Conservation (phyloP, 1,140 invertebrate genomes). For the Schmidtea mediterranea region DNA sequence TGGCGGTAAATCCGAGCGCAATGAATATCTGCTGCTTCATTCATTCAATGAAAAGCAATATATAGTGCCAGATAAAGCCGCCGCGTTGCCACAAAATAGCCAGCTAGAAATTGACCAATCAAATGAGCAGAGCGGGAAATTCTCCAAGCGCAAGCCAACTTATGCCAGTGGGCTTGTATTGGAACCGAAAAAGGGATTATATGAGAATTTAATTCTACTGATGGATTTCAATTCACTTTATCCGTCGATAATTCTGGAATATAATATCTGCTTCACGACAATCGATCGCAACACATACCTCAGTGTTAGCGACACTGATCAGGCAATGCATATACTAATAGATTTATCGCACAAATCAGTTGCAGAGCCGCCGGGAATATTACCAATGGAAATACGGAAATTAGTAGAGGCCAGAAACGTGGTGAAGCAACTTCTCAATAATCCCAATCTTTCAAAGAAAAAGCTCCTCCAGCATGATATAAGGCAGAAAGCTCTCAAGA, state of each 20-base stretch:
- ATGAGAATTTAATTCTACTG: constrained; percentile 68
- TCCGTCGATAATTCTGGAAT: constrained; percentile 97
- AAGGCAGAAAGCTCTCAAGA: constrained; percentile 73
- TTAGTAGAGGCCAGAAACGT: constrained; percentile 65
- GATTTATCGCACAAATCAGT: too few species aligned
- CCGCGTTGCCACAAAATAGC: constrained; percentile 11
- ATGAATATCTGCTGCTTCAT: constrained; percentile 74
- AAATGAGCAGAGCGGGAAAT: not conserved
- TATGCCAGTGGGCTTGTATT: constrained; percentile 78
- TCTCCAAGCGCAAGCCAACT: constrained; percentile 40
- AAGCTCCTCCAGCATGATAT: constrained; percentile 51
- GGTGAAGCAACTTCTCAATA: constrained; percentile 72
- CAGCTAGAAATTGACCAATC: not conserved
- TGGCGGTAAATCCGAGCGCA: constrained; percentile 72
- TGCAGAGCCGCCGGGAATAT: constrained; percentile 34
- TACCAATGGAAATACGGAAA: constrained; percentile 75
- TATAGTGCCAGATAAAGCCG: constrained; percentile 60
- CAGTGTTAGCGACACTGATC: too few species aligned
- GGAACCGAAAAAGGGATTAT: constrained; percentile 70
- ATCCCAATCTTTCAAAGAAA: constrained; percentile 34
- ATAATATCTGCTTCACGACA: constrained; percentile 95
- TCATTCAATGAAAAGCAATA: constrained; percentile 68
- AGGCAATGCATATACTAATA: too few species aligned
- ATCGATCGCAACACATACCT: constrained; percentile 21
- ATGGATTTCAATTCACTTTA: constrained; percentile 98